Base-by-base conservation (phyloP, 2,797 vertebrate genomes). In the Microhierax caerulescens region DNA sequence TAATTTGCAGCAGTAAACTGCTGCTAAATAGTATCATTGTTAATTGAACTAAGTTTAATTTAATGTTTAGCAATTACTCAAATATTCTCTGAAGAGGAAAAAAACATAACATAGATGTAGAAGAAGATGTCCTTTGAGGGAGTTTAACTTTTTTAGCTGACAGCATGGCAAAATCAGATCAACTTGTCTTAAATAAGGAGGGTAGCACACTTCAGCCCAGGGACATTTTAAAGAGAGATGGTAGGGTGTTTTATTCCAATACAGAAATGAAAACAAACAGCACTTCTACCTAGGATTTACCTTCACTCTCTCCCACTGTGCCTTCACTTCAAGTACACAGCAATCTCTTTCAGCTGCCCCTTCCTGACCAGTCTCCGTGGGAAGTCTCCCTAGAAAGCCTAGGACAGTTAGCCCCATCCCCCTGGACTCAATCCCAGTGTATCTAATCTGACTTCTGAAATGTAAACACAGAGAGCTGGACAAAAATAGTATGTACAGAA, bases 31-130 rank as follows among this genome's bases (percentile, higher is more conserved):
- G 13, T 54, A 53, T 11, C 8, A 53, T 5, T 64, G 22, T 39
- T 85, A 80, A 70, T 47, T 69, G 65, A 90, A 79, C 23, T 37
- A 54, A 80, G 48, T 34, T 92, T 80, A 74, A 74, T 41, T 39
- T 75, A 54, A 74, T n/a, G 32, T 77, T 82, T 79, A 69, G 23
- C 37, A 85, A 69, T 77, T 59, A 63, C 30, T 47, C 4, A 24
- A 68, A 75, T 64, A 85, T 18, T 18, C 15, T 63, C 53, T 43
- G 30, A 77, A 54, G 39, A 77, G 25, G 5, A 56, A 63, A 80
- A 74, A 36, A 9, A 0, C 13, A 25, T 21, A 50, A 28, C 9
- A 61, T 2, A 4, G 5, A 39, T 23, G n/a, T 54, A 30, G 43
- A 47, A 67, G 24, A 28, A 70, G 36, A 30, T 23, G 23, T 43